Evolutionary conservation across 1,140 invertebrate genomes (phyloP), one percentile per base, ranked within the genome.

Genomic region (Piezodorus guildinii): DNA sequence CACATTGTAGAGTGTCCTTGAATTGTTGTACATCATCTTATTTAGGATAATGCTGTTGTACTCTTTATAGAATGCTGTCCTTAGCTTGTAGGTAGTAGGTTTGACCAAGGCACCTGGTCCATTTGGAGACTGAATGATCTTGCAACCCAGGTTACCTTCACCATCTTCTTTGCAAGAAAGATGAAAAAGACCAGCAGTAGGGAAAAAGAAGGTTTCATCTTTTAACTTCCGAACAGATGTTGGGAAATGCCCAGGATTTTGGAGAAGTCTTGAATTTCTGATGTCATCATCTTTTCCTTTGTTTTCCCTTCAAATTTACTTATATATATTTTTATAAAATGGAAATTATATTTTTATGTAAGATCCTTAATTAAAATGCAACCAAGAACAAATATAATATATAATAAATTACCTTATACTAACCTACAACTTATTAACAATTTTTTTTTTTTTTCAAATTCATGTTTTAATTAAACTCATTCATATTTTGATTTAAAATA

Each of bases 131-230:
- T 25, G 52, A 25, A 56, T 8, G 2, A 23, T 56, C 17, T 56
- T 19, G 14, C 52, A 56, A 15, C 8, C 64, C 25, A 65, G 62
- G 10, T 68, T 64, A 67, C 72, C 73, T 10, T 67, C 63, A 15
- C 65, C 49, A 63, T 73, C 72, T 27, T 72, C 69, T 27, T 69
- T 27, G 25, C 23, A 61, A 21, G 14, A 61, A 14, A 77, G 72
- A 34, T 73, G 66, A 60, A 71, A 73, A 0, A 76, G 51, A 0
- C 69, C 68, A 14, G 67, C 72, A 2, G 81, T 75, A 8, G 84
- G 85, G 70, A 86, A 86, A 70, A 80, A 86, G 58, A 82, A 75
- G 49, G 72, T 69, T 46, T 73, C 75, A 45, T 76, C 75, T 0
- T 81, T 79, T 16, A 85, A 66, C 68, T 76, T 78, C 4, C 81